These are phyloP conservation scores for Stenichneumon culpator DNA, from an alignment of 2,888 invertebrate genomes.

Conservation along the genomic window DNA sequence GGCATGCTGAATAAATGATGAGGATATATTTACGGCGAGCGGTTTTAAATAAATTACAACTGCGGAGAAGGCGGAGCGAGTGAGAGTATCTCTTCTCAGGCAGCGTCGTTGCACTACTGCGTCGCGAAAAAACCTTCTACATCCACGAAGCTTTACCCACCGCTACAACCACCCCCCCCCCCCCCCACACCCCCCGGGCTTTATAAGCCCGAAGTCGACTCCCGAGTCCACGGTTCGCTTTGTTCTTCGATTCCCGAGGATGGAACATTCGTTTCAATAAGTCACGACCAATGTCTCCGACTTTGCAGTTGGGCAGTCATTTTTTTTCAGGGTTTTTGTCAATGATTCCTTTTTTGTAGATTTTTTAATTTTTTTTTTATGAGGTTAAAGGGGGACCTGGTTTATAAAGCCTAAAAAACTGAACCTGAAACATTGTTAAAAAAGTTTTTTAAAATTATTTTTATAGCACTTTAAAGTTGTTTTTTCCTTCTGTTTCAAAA, in stretches of 20 bases:
- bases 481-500: no score
- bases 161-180: slow-evolving; percentile 32
- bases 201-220: slow-evolving; percentile 14
- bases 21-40: slow-evolving; percentile 85
- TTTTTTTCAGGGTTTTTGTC: no score
- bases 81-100: slow-evolving; percentile 49
- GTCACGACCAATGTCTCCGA: slow-evolving; percentile 18
- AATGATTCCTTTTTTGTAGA: background rate
- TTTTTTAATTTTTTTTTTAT: background rate
- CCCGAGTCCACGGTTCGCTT: slow-evolving; percentile 57
- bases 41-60: slow-evolving; percentile 85
- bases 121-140: slow-evolving; percentile 40
- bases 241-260: slow-evolving; percentile 47
- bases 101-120: slow-evolving; percentile 50
- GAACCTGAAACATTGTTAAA: no score
- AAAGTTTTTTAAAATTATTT: no score
- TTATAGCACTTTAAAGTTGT: no score
- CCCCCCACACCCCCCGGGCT: background rate
- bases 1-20: slow-evolving; percentile 83
- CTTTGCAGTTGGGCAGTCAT: background rate
- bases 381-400: background rate
- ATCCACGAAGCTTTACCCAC: slow-evolving; percentile 49
- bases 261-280: slow-evolving; percentile 41
- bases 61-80: slow-evolving; percentile 81
- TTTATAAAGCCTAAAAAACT: no score